Percentiles rank a stretch among this genome's conserved stretches.
phyloP scores from a whole-genome alignment of 2,888 invertebrate genomes.

The Phyllotreta striolata region DNA sequence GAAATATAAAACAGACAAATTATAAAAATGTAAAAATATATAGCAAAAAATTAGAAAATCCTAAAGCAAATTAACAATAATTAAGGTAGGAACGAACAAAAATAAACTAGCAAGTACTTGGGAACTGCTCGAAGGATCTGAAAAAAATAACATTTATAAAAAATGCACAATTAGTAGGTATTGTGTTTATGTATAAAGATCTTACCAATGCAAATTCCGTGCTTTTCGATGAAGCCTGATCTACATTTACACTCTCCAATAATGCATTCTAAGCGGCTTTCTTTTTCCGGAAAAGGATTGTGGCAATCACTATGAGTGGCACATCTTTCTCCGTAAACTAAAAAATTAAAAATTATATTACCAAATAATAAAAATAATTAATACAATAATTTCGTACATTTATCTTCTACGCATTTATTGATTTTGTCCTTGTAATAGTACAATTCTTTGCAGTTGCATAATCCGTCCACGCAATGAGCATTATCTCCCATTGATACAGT shows the following conservation, averaged over 20 bases:
- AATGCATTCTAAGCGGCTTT: slow-evolving; percentile 46
- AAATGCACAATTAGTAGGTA: neutral
- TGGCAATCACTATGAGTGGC: slow-evolving; percentile 45
- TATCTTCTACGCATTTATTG: slow-evolving; percentile 50
- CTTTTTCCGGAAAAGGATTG: slow-evolving; percentile 37
- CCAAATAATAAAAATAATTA: neutral
- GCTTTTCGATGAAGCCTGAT: slow-evolving; percentile 41
- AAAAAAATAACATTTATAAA: slow-evolving; percentile 1
- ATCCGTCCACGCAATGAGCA: slow-evolving; percentile 45
- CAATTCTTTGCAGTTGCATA: slow-evolving; percentile 50
- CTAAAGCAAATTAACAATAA: neutral
- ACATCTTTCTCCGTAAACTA: slow-evolving; percentile 51
- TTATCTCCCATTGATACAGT: slow-evolving; percentile 44
- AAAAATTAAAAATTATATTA: slow-evolving; percentile 45
- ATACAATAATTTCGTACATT: slow-evolving; percentile 43
- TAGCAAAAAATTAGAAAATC: neutral
- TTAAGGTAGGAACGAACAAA: neutral
- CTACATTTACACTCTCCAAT: slow-evolving; percentile 48
- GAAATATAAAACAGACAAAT: neutral
- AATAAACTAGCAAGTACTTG: slow-evolving; percentile 2
- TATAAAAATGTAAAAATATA: slow-evolving; percentile 3
- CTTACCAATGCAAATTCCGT: slow-evolving; percentile 48
- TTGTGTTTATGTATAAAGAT: no score
- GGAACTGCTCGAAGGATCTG: slow-evolving; percentile 5
- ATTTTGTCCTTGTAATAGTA: slow-evolving; percentile 45